A percentile compares a stretch with the other conserved stretches of the same genome.
Evolutionary conservation across 2,797 vertebrate genomes (phyloP).

Genomic region (Cottoperca gobio): DNA sequence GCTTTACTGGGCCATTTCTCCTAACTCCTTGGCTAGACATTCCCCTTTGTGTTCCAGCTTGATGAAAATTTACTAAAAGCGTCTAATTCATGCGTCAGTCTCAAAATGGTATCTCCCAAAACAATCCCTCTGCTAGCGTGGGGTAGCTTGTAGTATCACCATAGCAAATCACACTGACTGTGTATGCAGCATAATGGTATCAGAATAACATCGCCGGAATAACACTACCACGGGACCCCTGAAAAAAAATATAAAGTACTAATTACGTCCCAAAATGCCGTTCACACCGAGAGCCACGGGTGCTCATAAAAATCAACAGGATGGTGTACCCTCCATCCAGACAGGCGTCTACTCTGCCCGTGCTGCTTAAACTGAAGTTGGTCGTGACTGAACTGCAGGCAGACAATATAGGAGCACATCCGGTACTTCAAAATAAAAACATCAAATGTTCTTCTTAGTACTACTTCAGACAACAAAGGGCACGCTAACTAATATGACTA

Average conservation of each 20-base stretch:
- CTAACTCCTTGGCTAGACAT: conserved; percentile 97
- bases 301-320: conserved; percentile 21
- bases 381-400: conserved; percentile 30
- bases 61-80: conserved; percentile 50
- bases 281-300: conserved; percentile 24
- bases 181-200: conserved; percentile 38
- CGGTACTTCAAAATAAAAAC: conserved; percentile 60
- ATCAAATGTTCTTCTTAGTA: background rate
- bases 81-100: conserved; percentile 65
- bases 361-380: conserved; percentile 52
- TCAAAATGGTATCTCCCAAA: conserved; percentile 68
- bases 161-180: conserved; percentile 73
- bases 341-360: conserved; percentile 34
- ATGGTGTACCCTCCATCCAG: conserved; percentile 56
- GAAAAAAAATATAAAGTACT: background rate
- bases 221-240: background rate
- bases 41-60: conserved; percentile 82
- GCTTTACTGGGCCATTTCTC: conserved; percentile 97
- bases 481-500: background rate
- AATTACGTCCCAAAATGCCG: conserved; percentile 5
- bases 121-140: conserved; percentile 71
- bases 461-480: background rate
- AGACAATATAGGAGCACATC: conserved; percentile 28
- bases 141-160: conserved; percentile 74
- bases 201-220: conserved; percentile 33